phyloP scores from a whole-genome alignment of 1,140 invertebrate species.

The Drosophila yakuba region DNA sequence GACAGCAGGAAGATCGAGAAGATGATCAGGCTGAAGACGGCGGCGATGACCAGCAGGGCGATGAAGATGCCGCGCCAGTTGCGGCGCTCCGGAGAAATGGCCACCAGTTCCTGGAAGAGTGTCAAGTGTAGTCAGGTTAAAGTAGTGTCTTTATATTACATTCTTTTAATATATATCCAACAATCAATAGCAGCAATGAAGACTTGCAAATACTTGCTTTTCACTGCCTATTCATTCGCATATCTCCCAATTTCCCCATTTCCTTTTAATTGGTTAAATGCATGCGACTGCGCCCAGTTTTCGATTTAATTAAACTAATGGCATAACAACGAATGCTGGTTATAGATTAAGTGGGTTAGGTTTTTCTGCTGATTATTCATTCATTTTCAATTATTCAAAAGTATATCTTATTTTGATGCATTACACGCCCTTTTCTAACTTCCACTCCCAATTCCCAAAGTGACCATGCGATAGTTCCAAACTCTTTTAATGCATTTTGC shows the following conservation, averaged over 20 bases:
- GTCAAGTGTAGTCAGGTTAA: too few species aligned
- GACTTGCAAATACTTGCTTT: not conserved
- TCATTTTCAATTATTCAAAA: too few species aligned
- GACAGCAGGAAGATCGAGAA: constrained; percentile 94
- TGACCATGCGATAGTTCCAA: not conserved
- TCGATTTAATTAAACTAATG: constrained; percentile 43
- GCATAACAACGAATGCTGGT: constrained; percentile 1
- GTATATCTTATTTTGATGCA: too few species aligned
- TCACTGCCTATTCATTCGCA: not conserved
- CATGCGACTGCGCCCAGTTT: constrained; percentile 35
- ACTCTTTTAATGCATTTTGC: constrained; percentile 60
- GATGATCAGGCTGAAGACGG: constrained; percentile 93
- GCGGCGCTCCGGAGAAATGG: constrained; percentile 90
- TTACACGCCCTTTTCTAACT: too few species aligned
- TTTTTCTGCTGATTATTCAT: too few species aligned
- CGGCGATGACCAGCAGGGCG: constrained; percentile 93
- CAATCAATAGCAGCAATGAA: too few species aligned
- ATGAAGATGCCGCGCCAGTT: constrained; percentile 97
- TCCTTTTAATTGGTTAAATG: constrained; percentile 36
- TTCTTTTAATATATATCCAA: too few species aligned
- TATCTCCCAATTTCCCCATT: constrained; percentile 20
- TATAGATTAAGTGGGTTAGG: not conserved
- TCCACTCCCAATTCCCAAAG: not conserved
- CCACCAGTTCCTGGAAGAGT: constrained; percentile 89
- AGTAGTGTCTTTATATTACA: not conserved